Evolutionary conservation across 1,140 invertebrate species (phyloP).

Genomic region (Drosophila equinoxialis): DNA sequence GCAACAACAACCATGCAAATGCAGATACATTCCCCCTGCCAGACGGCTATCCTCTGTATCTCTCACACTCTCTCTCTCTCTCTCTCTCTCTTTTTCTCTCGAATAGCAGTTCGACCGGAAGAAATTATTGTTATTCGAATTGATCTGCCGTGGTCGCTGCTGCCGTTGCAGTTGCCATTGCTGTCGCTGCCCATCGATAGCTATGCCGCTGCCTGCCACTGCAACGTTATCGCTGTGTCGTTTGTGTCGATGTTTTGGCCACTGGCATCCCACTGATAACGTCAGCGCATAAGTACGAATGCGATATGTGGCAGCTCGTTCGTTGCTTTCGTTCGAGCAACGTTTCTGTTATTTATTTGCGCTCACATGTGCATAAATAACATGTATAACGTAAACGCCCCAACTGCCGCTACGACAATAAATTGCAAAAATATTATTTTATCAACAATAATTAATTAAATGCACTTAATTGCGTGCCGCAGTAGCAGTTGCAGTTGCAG

Average conservation of each 20-base stretch:
- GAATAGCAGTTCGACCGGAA: constrained; percentile 64
- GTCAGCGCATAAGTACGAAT: constrained; percentile 61
- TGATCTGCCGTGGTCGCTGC: constrained; percentile 57
- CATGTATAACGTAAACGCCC: constrained; percentile 35
- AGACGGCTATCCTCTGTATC: constrained; percentile 35
- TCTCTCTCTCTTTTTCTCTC: constrained; percentile 23
- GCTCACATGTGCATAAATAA: constrained; percentile 76
- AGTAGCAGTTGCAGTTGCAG: constrained; percentile 43
- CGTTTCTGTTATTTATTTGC: constrained; percentile 66
- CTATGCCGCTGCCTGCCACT: constrained; percentile 46
- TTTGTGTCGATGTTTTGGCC: constrained; percentile 26
- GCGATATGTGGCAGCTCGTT: constrained; percentile 19
- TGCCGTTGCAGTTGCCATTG: constrained; percentile 26
- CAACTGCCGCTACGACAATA: constrained; percentile 65
- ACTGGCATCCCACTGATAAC: constrained; percentile 69
- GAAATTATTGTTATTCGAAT: constrained; percentile 82
- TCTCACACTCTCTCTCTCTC: constrained; percentile 24
- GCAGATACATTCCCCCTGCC: constrained; percentile 47
- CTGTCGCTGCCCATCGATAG: constrained; percentile 49
- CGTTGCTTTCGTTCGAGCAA: constrained; percentile 13
- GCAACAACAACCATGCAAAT: constrained; percentile 35
- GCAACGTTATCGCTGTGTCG: constrained; percentile 55
- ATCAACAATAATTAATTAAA: constrained; percentile 82
- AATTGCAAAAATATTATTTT: constrained; percentile 82
- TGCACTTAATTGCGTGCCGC: constrained; percentile 79